These are phyloP conservation scores for Passer montanus DNA, from an alignment of 2,113 vertebrate genomes.

Conservation along the genomic window DNA sequence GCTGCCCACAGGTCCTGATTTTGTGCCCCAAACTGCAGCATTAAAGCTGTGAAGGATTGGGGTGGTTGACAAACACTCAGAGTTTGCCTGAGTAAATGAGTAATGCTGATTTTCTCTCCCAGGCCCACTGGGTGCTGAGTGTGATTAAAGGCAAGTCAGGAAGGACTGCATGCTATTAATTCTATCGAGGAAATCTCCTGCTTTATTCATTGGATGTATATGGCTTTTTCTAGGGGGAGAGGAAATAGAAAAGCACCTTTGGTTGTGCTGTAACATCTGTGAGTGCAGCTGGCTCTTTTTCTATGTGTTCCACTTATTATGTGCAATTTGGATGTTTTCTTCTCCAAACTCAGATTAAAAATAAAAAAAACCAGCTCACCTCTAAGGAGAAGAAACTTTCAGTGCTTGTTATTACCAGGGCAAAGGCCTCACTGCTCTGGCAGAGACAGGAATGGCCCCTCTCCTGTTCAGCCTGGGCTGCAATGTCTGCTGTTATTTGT, in stretches of 20 bases:
- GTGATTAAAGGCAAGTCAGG: conserved; percentile 49
- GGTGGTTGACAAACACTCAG: neutral
- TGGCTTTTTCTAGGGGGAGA: neutral
- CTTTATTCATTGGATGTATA: conserved; percentile 43
- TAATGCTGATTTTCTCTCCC: neutral
- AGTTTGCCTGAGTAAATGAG: neutral
- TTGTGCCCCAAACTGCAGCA: neutral
- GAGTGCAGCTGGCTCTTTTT: conserved; percentile 41
- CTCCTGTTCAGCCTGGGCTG: neutral
- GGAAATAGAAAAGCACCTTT: conserved; percentile 45
- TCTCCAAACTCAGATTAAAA: neutral
- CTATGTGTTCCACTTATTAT: conserved; percentile 10
- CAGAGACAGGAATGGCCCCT: neutral
- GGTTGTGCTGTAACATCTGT: conserved; percentile 41
- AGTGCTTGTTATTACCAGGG: neutral
- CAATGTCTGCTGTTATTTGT: conserved; percentile 38
- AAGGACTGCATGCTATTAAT: conserved; percentile 28
- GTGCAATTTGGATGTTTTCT: conserved; percentile 53
- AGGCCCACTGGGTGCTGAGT: conserved; percentile 4
- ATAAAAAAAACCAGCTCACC: neutral
- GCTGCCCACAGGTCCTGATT: neutral
- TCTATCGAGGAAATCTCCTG: conserved; percentile 20
- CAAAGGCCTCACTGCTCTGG: neutral
- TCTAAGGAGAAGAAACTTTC: neutral
- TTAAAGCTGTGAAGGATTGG: neutral